Conservation (phyloP, 2,113 vertebrate genomes). For the Brachyhypopomus gauderio region DNA sequence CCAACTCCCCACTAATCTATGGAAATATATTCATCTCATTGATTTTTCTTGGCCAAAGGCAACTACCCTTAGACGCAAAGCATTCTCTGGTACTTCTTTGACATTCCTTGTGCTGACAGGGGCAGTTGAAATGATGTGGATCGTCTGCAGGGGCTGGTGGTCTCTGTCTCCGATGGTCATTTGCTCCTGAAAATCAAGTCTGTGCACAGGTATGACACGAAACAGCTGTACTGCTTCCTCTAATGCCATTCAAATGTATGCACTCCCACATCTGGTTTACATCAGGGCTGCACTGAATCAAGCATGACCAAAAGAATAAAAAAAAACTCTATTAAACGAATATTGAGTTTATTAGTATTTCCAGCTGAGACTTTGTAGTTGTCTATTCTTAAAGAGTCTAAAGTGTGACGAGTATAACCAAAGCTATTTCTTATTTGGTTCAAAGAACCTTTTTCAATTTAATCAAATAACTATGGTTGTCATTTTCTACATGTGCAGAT, state of each 20-base stretch:
- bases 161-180: background rate
- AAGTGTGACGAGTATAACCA: background rate
- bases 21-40: conserved; percentile 25
- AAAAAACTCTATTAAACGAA: background rate
- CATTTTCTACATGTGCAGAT: background rate
- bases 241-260: conserved; percentile 6
- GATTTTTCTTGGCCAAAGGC: conserved; percentile 9
- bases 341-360: background rate
- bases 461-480: conserved; percentile 3
- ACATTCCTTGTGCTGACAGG: background rate
- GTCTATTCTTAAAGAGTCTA: background rate
- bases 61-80: background rate
- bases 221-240: background rate
- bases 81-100: background rate
- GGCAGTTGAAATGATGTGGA: background rate
- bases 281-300: background rate
- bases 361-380: background rate
- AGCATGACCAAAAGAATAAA: background rate
- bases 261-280: background rate
- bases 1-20: conserved; percentile 20
- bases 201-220: background rate
- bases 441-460: background rate
- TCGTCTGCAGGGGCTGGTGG: background rate
- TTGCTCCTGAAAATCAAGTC: background rate
- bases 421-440: conserved; percentile 11